These are phyloP conservation scores for Branchipolynoe longqiensis DNA, from an alignment of 2,888 invertebrate genomes.

Conservation along the genomic window DNA sequence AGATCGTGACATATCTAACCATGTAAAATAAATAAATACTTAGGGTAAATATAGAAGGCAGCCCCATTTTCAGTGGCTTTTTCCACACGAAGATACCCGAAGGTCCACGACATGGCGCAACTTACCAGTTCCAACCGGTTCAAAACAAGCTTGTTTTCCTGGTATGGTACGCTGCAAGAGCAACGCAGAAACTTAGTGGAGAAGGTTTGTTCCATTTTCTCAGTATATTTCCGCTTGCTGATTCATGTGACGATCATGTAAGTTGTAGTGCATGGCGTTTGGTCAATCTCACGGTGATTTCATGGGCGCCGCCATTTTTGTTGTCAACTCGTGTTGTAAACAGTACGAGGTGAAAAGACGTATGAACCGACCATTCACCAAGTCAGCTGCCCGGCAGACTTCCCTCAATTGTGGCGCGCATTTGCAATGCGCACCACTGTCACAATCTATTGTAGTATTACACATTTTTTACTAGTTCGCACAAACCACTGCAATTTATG, in stretches of 20 bases:
- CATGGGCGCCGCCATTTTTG: conserved; percentile 79
- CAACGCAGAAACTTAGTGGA: conserved; percentile 30
- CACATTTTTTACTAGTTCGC: neutral
- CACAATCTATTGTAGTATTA: neutral
- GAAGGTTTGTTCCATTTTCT: conserved; percentile 1
- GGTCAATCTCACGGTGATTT: conserved; percentile 9
- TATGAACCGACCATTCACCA: conserved; percentile 21
- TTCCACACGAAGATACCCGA: conserved; percentile 74
- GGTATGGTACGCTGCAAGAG: conserved; percentile 30
- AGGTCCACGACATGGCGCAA: conserved; percentile 69
- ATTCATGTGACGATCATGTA: neutral
- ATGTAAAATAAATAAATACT: neutral
- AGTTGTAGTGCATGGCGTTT: neutral
- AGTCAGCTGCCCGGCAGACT: neutral
- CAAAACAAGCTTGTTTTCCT: conserved; percentile 56
- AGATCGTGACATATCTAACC: no score
- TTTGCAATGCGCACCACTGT: neutral
- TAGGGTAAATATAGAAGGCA: neutral
- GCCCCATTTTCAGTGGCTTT: conserved; percentile 49
- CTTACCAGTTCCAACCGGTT: conserved; percentile 81
- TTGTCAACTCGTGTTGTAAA: conserved; percentile 55
- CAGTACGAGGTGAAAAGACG: conserved; percentile 32
- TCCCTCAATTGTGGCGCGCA: neutral
- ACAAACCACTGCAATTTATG: neutral
- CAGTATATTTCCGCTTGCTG: neutral